phyloP scores from a whole-genome alignment of 2,797 vertebrate genomes.

The Calcarius lapponicus region DNA sequence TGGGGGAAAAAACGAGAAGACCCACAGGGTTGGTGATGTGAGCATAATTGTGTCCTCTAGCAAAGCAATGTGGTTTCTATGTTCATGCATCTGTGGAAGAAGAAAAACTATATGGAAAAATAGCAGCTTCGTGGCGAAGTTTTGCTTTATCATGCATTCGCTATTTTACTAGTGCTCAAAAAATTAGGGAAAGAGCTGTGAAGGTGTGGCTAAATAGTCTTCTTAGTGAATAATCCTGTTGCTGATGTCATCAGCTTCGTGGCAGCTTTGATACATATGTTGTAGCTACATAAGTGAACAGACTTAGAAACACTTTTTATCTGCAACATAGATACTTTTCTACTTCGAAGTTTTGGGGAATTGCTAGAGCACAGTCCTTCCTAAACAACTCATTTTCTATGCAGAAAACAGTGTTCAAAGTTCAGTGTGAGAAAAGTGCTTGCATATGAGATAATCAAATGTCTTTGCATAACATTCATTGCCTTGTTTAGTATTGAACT shows the following conservation, averaged over 20 bases:
- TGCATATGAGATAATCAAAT: background rate
- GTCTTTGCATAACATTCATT: background rate
- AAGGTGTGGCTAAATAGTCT: background rate
- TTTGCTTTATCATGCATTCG: background rate
- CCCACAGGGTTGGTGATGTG: background rate
- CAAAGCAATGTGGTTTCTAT: background rate
- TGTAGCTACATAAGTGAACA: background rate
- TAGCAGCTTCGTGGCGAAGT: background rate
- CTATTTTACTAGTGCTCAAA: background rate
- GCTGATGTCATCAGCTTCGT: background rate
- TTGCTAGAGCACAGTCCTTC: background rate
- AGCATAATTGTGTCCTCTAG: background rate
- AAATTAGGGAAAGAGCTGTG: background rate
- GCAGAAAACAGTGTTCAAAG: background rate
- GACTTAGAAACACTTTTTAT: background rate
- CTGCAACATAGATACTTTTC: background rate
- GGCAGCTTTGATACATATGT: background rate
- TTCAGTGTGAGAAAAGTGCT: background rate
- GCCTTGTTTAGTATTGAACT: background rate
- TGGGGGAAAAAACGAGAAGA: background rate
- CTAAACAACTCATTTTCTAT: background rate
- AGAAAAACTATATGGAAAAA: background rate
- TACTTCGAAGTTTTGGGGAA: background rate
- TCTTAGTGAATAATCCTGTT: background rate
- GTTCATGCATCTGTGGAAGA: background rate